Evolutionary conservation across 2,113 vertebrate species (phyloP), one percentile per base, ranked within the genome.

Genomic region (Pardalotus punctatus): DNA sequence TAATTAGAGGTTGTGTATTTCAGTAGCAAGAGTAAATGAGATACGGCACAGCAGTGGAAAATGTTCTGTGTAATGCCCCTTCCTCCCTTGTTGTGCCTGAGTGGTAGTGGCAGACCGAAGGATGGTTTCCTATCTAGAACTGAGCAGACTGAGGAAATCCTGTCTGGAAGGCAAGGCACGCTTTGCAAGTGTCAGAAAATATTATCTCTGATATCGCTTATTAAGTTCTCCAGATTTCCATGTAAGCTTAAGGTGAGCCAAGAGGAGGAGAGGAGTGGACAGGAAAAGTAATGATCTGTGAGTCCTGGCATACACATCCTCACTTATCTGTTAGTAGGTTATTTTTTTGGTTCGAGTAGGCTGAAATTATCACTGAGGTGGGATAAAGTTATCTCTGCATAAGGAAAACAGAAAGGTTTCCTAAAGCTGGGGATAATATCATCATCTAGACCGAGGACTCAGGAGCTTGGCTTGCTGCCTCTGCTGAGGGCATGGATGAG

Each of bases 1-100:
- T 96, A 95, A 97, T 96, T 96, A 95, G 43, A 80, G 95, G 45
- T 29, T 90, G 64, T 80, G 45, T 90, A 38, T 81, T 95, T 97
- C 87, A 65, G 72, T 11, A 94, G 56, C 53, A 92, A 92, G 51
- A 91, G 56, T 87, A 94, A 97, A 97, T 93, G 95, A 96, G 93
- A 94, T 81, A 50, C 50, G 38, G 81, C 81, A 90, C 61, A 94
- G 65, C 48, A 79, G 56, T 80, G 89, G 87, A 80, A 92, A 81
- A 81, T 79, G 80, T 61, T 74, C 71, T 57, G 60, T 87, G 80
- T 47, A 88, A 87, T 96, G 89, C 70, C 65, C 58, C 56, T 76
- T 82, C 66, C 94, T 96, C 65, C 40, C 90, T 93, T 87, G 94
- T 78, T 82, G 67, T 91, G 94, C 40, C 29, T 92, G 94, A 94